phyloP scores from a whole-genome alignment of 2,888 invertebrate genomes.

The Archips xylosteana region DNA sequence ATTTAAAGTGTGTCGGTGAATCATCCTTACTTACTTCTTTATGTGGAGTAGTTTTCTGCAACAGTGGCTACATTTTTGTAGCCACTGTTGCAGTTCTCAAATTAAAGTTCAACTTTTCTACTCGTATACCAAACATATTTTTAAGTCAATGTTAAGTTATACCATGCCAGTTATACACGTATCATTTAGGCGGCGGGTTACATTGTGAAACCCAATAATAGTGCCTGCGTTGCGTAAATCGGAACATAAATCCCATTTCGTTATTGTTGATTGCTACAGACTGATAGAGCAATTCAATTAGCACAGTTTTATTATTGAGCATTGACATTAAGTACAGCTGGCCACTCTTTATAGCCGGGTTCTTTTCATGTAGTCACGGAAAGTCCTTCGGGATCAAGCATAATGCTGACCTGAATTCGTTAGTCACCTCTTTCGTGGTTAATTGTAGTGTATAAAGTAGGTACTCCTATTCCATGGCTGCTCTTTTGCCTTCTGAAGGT shows the following conservation, averaged over 20 bases:
- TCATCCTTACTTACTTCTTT: background rate
- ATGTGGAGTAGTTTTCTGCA: background rate
- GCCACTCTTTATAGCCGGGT: slow-evolving; percentile 10
- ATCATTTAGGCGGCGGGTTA: slow-evolving; percentile 56
- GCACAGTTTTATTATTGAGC: slow-evolving; percentile 43
- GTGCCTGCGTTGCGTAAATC: slow-evolving; percentile 43
- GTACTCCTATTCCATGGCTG: too few species aligned
- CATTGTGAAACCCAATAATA: slow-evolving; percentile 40
- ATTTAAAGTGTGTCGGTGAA: slow-evolving; percentile 7
- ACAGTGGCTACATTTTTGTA: too few species aligned
- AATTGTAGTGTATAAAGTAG: background rate
- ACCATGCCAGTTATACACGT: slow-evolving; percentile 25
- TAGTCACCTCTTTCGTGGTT: background rate
- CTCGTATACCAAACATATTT: background rate
- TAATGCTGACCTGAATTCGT: slow-evolving; percentile 23
- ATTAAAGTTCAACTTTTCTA: too few species aligned
- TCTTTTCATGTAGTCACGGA: slow-evolving; percentile 32
- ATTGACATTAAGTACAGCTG: slow-evolving; percentile 32
- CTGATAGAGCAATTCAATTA: slow-evolving; percentile 46
- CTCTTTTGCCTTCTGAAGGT: background rate
- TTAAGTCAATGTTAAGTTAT: slow-evolving; percentile 8
- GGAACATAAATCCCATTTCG: slow-evolving; percentile 42
- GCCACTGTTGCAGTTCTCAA: background rate
- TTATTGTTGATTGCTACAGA: slow-evolving; percentile 45
- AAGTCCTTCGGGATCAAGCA: slow-evolving; percentile 25